A percentile compares a stretch with the other conserved stretches of the same genome.
These are phyloP conservation scores for Hemicordylus capensis DNA, from an alignment of 2,113 vertebrate species.

Conservation along the genomic window DNA sequence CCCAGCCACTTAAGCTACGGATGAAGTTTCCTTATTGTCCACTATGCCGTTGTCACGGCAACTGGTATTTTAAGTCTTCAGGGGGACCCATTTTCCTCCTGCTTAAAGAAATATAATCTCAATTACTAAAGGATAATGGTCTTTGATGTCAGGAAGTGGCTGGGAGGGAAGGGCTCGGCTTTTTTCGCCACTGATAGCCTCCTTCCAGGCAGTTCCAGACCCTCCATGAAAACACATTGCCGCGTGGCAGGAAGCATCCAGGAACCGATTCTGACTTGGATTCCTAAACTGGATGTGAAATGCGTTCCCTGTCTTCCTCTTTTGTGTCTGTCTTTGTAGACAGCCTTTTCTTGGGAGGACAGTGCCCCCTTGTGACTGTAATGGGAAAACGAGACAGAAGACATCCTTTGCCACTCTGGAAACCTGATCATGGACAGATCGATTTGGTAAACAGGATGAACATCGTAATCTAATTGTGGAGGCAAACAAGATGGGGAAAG, in stretches of 20 bases:
- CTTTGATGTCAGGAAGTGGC: neutral
- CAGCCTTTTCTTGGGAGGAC: neutral
- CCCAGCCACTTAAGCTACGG: slow-evolving; percentile 11
- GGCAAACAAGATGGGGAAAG: too few relatives aligned
- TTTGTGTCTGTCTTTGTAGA: neutral
- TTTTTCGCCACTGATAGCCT: neutral
- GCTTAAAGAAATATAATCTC: neutral
- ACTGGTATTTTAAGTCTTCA: slow-evolving; percentile 13
- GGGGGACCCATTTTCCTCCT: neutral
- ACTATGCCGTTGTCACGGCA: slow-evolving; percentile 18
- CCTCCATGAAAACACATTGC: too few relatives aligned
- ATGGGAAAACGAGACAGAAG: neutral
- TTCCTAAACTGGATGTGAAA: neutral
- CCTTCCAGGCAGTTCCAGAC: neutral
- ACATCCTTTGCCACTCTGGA: too few relatives aligned
- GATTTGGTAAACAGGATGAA: too few relatives aligned
- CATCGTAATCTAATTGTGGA: too few relatives aligned
- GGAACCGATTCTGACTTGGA: neutral
- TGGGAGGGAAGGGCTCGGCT: neutral
- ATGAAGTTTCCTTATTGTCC: neutral
- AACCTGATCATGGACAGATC: too few relatives aligned
- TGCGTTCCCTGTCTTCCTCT: too few relatives aligned
- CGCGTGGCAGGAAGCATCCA: neutral
- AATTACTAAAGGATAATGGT: neutral
- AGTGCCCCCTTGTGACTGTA: neutral